Percentiles rank a stretch among this genome's conserved stretches.
Conservation (phyloP, 2,888 invertebrate genomes). For the Harmothoe impar region DNA sequence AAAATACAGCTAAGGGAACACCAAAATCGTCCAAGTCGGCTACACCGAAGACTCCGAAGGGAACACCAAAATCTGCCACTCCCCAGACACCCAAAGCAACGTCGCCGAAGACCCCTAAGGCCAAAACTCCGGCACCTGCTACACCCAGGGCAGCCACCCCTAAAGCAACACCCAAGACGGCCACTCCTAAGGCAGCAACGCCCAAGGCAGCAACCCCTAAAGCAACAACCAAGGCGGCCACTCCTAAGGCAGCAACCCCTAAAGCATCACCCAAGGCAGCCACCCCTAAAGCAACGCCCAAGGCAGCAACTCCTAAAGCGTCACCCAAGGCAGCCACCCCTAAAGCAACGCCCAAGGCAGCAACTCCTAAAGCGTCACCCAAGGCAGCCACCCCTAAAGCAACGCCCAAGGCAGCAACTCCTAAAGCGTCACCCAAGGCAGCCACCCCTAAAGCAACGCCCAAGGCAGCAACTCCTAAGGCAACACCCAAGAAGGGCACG, state of each 20-base stretch:
- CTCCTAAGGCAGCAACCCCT: slow-evolving; percentile 55
- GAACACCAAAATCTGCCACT: not conserved
- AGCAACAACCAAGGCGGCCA: not conserved
- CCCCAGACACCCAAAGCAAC: not conserved
- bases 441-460: slow-evolving; percentile 52
- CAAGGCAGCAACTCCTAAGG: slow-evolving; percentile 44
- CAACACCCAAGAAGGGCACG: slow-evolving; percentile 42
- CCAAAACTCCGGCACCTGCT: too few relatives aligned
- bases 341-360: not conserved
- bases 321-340: not conserved
- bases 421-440: not conserved
- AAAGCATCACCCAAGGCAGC: slow-evolving; percentile 69
- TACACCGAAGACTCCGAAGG: slow-evolving; percentile 29
- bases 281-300: slow-evolving; percentile 71
- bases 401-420: not conserved
- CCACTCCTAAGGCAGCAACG: not conserved
- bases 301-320: not conserved
- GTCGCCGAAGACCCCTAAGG: not conserved
- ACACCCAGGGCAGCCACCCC: not conserved
- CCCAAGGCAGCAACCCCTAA: not conserved
- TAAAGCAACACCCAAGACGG: not conserved
- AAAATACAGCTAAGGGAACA: not conserved
- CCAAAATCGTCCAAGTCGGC: slow-evolving; percentile 24
- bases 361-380: not conserved
- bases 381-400: slow-evolving; percentile 47